Conservation (phyloP, 1,140 invertebrate genomes). For the Lepidotrigona ventralis region DNA sequence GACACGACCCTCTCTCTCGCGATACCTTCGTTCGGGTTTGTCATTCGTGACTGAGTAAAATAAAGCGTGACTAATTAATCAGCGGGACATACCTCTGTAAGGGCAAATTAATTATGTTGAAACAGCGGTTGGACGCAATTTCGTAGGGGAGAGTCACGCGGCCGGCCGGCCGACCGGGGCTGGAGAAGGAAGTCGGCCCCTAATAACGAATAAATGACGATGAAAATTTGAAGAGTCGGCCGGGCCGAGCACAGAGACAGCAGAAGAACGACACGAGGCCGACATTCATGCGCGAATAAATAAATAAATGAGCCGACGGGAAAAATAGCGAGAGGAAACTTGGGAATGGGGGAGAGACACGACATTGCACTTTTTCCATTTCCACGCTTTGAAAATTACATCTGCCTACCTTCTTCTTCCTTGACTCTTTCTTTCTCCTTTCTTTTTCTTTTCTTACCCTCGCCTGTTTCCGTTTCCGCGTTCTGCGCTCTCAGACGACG, state of each 20-base stretch:
- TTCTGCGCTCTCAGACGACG: background rate
- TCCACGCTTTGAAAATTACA: conserved; percentile 51
- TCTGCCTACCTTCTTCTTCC: conserved; percentile 27
- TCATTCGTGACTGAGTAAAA: conserved; percentile 16
- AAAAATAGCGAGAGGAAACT: conserved; percentile 13
- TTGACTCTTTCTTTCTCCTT: background rate
- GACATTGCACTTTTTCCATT: conserved; percentile 68
- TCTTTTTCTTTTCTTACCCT: too few relatives aligned
- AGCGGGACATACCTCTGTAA: background rate
- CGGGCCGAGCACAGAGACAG: background rate
- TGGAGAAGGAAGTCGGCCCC: background rate
- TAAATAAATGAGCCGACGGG: conserved; percentile 44
- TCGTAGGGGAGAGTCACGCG: too few relatives aligned
- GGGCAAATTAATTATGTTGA: conserved; percentile 39
- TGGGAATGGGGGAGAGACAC: conserved; percentile 51
- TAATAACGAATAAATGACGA: conserved; percentile 51
- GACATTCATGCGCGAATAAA: conserved; percentile 42
- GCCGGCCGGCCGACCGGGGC: background rate
- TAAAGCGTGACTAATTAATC: conserved; percentile 40
- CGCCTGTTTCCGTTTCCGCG: background rate
- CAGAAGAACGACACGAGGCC: conserved; percentile 28
- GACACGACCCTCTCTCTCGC: conserved; percentile 2
- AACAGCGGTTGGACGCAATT: background rate
- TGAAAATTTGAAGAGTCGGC: conserved; percentile 41
- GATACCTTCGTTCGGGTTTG: background rate